Evolutionary conservation across 2,888 invertebrate species (phyloP).

Genomic region (Fragum whitleyi): DNA sequence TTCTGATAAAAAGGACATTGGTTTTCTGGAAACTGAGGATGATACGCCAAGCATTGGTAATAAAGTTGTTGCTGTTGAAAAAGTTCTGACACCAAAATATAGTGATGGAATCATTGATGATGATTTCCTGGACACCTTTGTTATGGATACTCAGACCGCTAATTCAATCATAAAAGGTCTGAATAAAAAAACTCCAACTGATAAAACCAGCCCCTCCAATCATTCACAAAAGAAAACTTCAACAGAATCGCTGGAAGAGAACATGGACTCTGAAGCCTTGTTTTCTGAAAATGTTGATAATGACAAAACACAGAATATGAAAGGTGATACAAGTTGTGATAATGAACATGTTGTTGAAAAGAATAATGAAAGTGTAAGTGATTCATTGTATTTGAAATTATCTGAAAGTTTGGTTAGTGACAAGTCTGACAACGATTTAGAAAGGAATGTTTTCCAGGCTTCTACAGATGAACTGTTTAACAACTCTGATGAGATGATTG

Average conservation of each 20-base stretch:
- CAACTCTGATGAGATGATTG: constrained; percentile 67
- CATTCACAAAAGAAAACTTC: neutral
- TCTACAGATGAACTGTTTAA: constrained; percentile 54
- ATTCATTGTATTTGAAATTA: neutral
- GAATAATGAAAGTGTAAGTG: neutral
- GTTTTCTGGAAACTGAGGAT: no score
- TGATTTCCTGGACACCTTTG: constrained; percentile 77
- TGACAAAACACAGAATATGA: neutral
- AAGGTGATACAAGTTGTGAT: neutral
- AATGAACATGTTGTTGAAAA: neutral
- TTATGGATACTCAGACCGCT: constrained; percentile 76
- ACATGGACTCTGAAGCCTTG: constrained; percentile 23
- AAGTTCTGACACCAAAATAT: no score
- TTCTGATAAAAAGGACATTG: no score
- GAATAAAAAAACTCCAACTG: neutral
- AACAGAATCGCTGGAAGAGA: neutral
- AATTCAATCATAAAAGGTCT: constrained; percentile 24
- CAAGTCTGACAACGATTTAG: constrained; percentile 40
- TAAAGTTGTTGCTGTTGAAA: no score
- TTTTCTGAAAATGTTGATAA: constrained; percentile 32
- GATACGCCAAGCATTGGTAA: no score
- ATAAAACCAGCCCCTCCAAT: neutral
- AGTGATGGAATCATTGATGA: constrained; percentile 21
- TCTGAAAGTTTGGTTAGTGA: constrained; percentile 18
- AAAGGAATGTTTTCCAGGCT: constrained; percentile 53